Conservation (phyloP, 1,140 invertebrate species). For the Notospermus geniculatus region DNA sequence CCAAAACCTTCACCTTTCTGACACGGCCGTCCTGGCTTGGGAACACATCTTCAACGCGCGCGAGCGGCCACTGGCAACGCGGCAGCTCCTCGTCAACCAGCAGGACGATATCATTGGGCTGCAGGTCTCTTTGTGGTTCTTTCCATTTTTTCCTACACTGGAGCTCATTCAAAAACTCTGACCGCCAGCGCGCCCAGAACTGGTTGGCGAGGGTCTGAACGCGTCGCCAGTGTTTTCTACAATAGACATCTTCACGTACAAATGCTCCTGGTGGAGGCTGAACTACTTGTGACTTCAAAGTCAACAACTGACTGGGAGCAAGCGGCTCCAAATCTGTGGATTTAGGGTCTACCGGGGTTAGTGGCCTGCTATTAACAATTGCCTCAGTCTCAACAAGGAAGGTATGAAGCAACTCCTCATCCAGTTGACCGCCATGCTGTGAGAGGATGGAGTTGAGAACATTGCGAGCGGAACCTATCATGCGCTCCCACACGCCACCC, state of each 20-base stretch:
- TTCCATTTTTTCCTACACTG: neutral
- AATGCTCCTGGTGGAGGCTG: slow-evolving; percentile 18
- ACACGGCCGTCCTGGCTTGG: slow-evolving; percentile 15
- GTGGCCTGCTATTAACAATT: slow-evolving; percentile 14
- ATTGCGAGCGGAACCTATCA: slow-evolving; percentile 21
- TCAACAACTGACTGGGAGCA: slow-evolving; percentile 21
- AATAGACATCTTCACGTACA: slow-evolving; percentile 11
- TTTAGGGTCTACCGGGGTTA: slow-evolving; percentile 9
- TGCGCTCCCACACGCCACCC: slow-evolving; percentile 24
- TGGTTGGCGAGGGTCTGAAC: slow-evolving; percentile 20
- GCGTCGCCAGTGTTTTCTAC: slow-evolving; percentile 12
- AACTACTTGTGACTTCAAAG: slow-evolving; percentile 20
- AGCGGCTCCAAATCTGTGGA: slow-evolving; percentile 12
- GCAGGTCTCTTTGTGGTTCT: slow-evolving; percentile 2
- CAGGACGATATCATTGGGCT: slow-evolving; percentile 23
- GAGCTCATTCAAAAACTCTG: slow-evolving; percentile 12
- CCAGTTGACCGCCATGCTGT: neutral
- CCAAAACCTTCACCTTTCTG: slow-evolving; percentile 12
- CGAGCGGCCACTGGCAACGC: slow-evolving; percentile 21
- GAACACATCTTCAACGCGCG: slow-evolving; percentile 8
- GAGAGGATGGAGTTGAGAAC: slow-evolving; percentile 6
- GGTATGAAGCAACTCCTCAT: slow-evolving; percentile 14
- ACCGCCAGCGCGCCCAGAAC: slow-evolving; percentile 24
- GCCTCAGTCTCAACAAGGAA: slow-evolving; percentile 16
- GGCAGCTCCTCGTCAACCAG: slow-evolving; percentile 14